A percentile compares a stretch with the other conserved stretches of the same genome.
These are phyloP conservation scores for Melanostoma scalare DNA, from an alignment of 2,888 invertebrate species.

Conservation along the genomic window DNA sequence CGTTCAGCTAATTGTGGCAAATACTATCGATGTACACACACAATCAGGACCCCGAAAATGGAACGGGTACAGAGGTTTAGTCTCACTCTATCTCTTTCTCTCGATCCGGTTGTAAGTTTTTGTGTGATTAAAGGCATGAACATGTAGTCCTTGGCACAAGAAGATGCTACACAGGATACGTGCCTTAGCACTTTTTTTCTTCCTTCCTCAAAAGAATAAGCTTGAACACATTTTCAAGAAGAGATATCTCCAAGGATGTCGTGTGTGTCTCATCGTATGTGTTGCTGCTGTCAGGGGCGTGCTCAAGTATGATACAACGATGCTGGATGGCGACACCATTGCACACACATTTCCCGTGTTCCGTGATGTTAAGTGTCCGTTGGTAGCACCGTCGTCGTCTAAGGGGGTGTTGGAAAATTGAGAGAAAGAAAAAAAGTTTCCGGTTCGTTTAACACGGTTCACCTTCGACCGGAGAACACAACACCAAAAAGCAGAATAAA, in stretches of 20 bases:
- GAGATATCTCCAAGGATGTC: conserved; percentile 49
- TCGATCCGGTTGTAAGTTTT: conserved; percentile 60
- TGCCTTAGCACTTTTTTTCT: conserved; percentile 63
- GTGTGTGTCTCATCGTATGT: conserved; percentile 54
- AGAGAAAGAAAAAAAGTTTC: conserved; percentile 59
- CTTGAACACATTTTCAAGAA: conserved; percentile 37
- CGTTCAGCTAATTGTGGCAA: conserved; percentile 58
- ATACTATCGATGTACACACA: conserved; percentile 41
- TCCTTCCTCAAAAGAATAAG: conserved; percentile 62
- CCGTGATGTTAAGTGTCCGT: conserved; percentile 68
- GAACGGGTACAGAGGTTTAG: not conserved
- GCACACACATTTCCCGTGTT: conserved; percentile 66
- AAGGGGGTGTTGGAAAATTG: conserved; percentile 17
- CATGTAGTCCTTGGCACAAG: conserved; percentile 63
- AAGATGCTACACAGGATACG: conserved; percentile 50
- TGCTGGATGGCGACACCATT: conserved; percentile 55
- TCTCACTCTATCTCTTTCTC: not conserved
- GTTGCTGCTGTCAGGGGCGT: conserved; percentile 69
- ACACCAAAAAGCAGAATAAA: conserved; percentile 1
- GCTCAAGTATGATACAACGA: conserved; percentile 67
- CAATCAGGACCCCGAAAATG: conserved; percentile 6
- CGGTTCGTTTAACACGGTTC: conserved; percentile 72
- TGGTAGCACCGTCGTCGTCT: conserved; percentile 8
- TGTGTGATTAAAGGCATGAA: conserved; percentile 66
- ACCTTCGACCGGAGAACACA: conserved; percentile 48